Evolutionary conservation across 2,888 invertebrate species (phyloP), one percentile per base, ranked within the genome.

Genomic region (Petrolisthes manimaculis): DNA sequence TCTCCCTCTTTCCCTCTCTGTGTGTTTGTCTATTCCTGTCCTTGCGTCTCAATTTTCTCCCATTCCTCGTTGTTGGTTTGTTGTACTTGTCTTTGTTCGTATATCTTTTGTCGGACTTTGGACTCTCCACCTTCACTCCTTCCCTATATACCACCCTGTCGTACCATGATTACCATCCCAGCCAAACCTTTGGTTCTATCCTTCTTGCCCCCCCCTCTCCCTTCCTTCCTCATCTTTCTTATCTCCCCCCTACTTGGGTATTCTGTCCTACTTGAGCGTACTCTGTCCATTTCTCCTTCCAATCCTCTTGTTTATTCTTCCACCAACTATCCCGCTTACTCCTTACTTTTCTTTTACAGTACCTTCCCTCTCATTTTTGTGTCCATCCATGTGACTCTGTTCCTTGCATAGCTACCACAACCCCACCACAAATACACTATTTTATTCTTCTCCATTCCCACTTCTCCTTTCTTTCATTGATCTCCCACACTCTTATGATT

Each of bases 1-100:
- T 53, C 81, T 81, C 21, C n/a, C 81, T 55, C 55, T 81, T 21
- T 81, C 61, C n/a, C 81, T 55, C 21, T 61, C 55, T 55, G 14
- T 81, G 55, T n/a, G 55, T 55, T 2, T 14, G 6, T 21, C 61
- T 55, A 9, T 55, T 4, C 55, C 55, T 5, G 55, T 55, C 21
- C n/a, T 21, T 61, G 21, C 21, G 18, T 53, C 56, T n/a, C 56
- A 9, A 3, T 18, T 53, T n/a, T 53, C 56, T 55, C 21, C 21
- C 9, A 12, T 81, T 21, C 55, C 81, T n/a, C 55, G 53, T 9
- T 14, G 21, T 21, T 37, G 53, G 21, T 55, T 56, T 55, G 55
- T 56, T 81, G 55, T 61, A 9, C 21, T n/a, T 21, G 3, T 81
- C 78, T 24, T 37, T 78, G 8, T 24, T 18, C 71, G 3, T 53